Evolutionary conservation across 2,797 vertebrate genomes (phyloP).

Genomic region (Scyliorhinus canicula): DNA sequence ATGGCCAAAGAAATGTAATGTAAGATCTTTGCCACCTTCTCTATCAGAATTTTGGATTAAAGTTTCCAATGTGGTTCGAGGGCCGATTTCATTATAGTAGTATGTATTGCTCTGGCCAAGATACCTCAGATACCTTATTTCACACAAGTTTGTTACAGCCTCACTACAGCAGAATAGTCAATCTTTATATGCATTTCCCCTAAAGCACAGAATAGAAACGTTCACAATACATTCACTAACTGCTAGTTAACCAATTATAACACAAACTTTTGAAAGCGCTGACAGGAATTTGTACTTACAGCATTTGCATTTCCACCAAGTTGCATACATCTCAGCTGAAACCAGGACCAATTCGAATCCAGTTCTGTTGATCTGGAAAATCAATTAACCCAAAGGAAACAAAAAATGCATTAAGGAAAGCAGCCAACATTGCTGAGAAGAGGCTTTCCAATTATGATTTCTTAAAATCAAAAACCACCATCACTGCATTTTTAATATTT

Average conservation of each 20-base stretch:
- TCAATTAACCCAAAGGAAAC: constrained; percentile 28
- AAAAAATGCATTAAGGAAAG: background rate
- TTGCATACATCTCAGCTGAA: constrained; percentile 93
- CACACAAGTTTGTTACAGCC: background rate
- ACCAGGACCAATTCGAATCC: constrained; percentile 97
- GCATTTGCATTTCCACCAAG: constrained; percentile 85
- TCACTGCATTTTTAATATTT: background rate
- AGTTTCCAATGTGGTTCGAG: background rate
- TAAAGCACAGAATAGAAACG: background rate
- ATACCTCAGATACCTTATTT: background rate
- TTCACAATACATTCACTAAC: background rate
- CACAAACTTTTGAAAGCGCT: background rate
- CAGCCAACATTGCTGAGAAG: background rate
- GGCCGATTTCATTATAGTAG: background rate
- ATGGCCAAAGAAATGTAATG: background rate
- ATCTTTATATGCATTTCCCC: background rate
- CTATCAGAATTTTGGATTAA: background rate
- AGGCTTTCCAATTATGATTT: background rate
- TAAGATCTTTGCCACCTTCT: background rate
- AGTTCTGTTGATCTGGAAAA: constrained; percentile 82
- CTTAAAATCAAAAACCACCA: background rate
- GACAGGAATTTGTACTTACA: constrained; percentile 58
- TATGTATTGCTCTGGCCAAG: background rate
- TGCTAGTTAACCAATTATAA: background rate
- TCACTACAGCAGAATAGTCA: background rate